Evolutionary conservation across 2,797 vertebrate species (phyloP).

Genomic region (Momotus momota): DNA sequence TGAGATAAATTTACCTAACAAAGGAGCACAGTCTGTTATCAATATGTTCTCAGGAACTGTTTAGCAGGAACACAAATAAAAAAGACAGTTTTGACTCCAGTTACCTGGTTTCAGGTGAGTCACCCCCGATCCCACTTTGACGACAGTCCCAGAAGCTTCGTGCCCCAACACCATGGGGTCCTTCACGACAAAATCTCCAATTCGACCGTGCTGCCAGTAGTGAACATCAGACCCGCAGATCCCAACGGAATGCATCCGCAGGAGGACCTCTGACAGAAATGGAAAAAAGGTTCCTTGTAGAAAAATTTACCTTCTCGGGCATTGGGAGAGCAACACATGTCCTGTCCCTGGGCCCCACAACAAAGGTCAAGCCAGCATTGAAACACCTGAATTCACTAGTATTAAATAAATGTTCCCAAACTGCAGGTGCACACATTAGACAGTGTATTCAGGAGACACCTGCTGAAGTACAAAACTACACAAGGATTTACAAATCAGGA

Average conservation of each 20-base stretch:
- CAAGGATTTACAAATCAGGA: neutral
- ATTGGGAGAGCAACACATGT: fast-evolving
- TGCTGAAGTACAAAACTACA: neutral
- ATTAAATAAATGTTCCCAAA: neutral
- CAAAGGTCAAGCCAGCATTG: neutral
- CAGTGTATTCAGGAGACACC: neutral
- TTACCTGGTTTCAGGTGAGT: constrained; percentile 88
- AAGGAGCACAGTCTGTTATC: neutral
- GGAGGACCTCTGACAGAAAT: constrained; percentile 86
- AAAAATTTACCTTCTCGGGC: neutral
- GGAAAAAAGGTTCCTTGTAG: neutral
- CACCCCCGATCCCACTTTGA: constrained; percentile 89
- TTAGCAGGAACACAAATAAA: neutral
- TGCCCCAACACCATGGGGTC: constrained; percentile 94
- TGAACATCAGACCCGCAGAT: constrained; percentile 97
- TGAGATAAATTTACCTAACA: neutral
- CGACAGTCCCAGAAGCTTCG: constrained; percentile 90
- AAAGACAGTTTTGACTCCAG: neutral
- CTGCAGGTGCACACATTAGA: fast-evolving
- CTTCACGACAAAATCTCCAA: constrained; percentile 88
- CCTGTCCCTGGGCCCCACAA: neutral
- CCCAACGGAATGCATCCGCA: constrained; percentile 95
- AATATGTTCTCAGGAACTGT: neutral
- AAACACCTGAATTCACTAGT: neutral
- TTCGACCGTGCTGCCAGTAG: constrained; percentile 92